phyloP scores from a whole-genome alignment of 2,113 vertebrate species.

The Corvus hawaiiensis region DNA sequence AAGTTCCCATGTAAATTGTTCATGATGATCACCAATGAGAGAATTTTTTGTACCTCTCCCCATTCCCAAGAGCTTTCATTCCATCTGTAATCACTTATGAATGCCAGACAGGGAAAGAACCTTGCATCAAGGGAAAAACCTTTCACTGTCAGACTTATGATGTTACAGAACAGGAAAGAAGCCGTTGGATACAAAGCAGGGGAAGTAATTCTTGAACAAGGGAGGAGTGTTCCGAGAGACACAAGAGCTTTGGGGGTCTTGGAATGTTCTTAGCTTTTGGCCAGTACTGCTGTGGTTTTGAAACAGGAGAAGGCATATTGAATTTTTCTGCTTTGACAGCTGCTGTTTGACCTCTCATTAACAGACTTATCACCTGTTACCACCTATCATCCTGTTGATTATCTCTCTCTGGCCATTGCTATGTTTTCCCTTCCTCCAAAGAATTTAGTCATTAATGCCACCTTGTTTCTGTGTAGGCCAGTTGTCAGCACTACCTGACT shows the following conservation, averaged over 20 bases:
- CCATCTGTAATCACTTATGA: background rate
- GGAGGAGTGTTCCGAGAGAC: background rate
- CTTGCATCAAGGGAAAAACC: background rate
- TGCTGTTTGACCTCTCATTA: background rate
- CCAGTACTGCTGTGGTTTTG: background rate
- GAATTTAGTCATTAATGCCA: background rate
- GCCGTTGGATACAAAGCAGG: background rate
- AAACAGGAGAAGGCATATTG: background rate
- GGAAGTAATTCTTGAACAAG: background rate
- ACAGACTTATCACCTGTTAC: fast-evolving
- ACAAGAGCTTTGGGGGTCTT: background rate
- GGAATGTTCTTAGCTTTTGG: background rate
- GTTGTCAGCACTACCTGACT: background rate
- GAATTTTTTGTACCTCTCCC: background rate
- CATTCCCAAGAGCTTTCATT: background rate
- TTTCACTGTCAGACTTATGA: background rate
- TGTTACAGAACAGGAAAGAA: background rate
- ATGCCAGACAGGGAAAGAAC: background rate
- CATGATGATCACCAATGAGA: background rate
- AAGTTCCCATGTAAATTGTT: slow-evolving; percentile 3
- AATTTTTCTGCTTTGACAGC: background rate
- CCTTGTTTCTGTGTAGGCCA: background rate
- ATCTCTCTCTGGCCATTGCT: background rate
- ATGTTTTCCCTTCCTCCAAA: background rate
- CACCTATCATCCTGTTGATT: background rate